Evolutionary conservation across 2,113 vertebrate species (phyloP).

Genomic region (Megaceryle maxima): DNA sequence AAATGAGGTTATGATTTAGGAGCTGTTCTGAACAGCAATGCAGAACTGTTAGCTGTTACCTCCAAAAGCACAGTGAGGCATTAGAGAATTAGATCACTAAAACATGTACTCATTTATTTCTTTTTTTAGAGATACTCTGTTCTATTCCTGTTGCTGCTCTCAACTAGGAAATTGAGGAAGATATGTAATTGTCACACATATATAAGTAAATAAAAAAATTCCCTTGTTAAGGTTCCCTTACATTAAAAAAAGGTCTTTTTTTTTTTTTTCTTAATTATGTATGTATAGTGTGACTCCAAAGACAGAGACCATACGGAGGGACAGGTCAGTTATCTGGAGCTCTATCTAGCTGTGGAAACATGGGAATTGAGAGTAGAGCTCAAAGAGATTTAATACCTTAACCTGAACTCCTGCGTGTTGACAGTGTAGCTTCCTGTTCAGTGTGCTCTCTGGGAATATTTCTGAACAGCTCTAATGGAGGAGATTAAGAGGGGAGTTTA

Average conservation of each 20-base stretch:
- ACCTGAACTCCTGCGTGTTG: neutral
- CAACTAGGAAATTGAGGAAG: neutral
- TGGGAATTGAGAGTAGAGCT: neutral
- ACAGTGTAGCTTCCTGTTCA: neutral
- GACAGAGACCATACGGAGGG: neutral
- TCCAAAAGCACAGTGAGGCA: neutral
- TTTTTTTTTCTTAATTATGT: neutral
- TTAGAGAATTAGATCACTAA: neutral
- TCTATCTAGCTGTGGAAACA: neutral
- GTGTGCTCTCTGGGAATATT: neutral
- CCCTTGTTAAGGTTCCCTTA: neutral
- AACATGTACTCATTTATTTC: neutral
- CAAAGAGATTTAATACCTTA: neutral
- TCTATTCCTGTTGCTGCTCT: neutral
- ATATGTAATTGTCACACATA: neutral
- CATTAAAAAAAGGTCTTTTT: neutral
- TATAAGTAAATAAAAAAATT: neutral
- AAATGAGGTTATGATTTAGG: conserved; percentile 17
- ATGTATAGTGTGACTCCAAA: neutral
- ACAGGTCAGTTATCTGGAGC: neutral
- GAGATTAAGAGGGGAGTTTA: neutral
- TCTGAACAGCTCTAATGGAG: neutral
- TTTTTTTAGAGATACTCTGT: neutral
- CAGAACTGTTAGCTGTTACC: neutral
- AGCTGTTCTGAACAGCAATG: neutral